Conservation (phyloP, 2,888 invertebrate species). For the Ophion obscuratus region DNA sequence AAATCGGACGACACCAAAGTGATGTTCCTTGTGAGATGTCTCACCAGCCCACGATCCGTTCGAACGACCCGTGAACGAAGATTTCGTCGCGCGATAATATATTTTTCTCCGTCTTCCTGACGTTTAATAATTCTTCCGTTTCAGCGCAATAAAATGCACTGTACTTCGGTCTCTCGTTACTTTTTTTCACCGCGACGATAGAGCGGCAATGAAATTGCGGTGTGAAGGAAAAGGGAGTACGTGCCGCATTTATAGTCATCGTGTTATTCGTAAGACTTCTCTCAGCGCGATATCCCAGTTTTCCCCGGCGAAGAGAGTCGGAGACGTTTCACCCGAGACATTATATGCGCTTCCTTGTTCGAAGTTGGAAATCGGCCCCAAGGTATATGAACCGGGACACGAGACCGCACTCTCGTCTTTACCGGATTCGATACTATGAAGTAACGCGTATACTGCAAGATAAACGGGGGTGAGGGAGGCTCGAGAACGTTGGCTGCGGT, state of each 20-base stretch:
- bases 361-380: constrained; percentile 42
- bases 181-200: not conserved
- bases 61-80: no score
- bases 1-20: no score
- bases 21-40: no score
- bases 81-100: no score
- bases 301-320: not conserved
- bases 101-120: no score
- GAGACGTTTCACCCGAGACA: constrained; percentile 31
- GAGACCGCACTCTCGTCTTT: constrained; percentile 62
- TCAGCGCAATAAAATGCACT: not conserved
- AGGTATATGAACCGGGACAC: constrained; percentile 53
- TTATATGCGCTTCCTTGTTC: constrained; percentile 32
- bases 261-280: constrained; percentile 7
- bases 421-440: constrained; percentile 29
- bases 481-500: not conserved
- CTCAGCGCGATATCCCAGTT: constrained; percentile 7
- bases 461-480: not conserved
- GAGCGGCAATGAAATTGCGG: not conserved
- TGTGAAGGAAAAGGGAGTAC: not conserved
- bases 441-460: constrained; percentile 3
- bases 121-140: no score
- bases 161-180: not conserved
- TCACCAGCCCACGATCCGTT: no score
- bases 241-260: constrained; percentile 3